phyloP scores from a whole-genome alignment of 1,140 invertebrate species.

The Neotoxoptera formosana region DNA sequence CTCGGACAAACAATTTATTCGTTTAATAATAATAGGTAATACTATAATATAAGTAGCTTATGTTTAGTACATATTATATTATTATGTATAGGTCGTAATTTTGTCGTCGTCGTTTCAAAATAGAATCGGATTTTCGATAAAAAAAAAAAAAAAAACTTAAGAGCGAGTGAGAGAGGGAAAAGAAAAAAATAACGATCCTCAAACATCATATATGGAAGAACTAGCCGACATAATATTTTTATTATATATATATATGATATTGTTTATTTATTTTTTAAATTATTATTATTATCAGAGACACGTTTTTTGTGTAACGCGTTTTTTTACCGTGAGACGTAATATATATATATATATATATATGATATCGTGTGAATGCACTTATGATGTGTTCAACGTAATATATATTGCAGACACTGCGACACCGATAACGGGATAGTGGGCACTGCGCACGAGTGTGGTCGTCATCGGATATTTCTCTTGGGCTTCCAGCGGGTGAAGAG shows the following conservation, averaged over 20 bases:
- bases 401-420: not conserved
- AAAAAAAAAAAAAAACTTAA: not conserved
- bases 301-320: not conserved
- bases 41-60: not conserved
- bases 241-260: not conserved
- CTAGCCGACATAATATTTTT: not conserved
- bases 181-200: not conserved
- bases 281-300: conserved; percentile 18
- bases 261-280: not conserved
- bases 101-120: not conserved
- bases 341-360: not conserved
- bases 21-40: not conserved
- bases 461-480: not conserved
- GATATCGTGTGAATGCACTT: not conserved
- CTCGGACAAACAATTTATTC: not conserved
- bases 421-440: not conserved
- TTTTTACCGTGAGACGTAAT: not conserved
- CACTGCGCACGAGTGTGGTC: not conserved
- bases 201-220: not conserved
- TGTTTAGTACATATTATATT: not conserved
- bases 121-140: not conserved
- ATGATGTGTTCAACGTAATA: not conserved
- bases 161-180: not conserved
- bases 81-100: not conserved
- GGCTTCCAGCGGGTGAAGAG: conserved; percentile 32